Evolutionary conservation across 1,140 invertebrate genomes (phyloP).

Genomic region (Mylabris phalerata): DNA sequence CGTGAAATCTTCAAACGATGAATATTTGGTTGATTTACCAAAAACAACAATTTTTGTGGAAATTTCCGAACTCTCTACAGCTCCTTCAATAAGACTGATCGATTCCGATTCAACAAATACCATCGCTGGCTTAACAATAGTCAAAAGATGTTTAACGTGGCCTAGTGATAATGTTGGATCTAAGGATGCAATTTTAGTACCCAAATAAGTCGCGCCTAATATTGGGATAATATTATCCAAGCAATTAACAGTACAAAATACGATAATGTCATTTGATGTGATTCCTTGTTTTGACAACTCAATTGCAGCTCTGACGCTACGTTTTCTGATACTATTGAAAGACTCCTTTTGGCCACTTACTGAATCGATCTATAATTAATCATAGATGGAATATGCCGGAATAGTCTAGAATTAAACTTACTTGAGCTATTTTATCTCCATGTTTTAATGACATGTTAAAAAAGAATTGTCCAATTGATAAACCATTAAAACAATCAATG

Average conservation of each 20-base stretch:
- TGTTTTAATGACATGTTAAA: constrained; percentile 6
- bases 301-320: constrained; percentile 7
- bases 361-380: not conserved
- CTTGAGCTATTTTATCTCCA: constrained; percentile 18
- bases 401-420: not conserved
- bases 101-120: constrained; percentile 28
- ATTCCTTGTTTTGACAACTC: not conserved
- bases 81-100: constrained; percentile 17
- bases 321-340: constrained; percentile 4
- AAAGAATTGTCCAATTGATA: constrained; percentile 1
- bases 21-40: constrained; percentile 10
- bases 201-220: constrained; percentile 2
- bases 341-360: constrained; percentile 1
- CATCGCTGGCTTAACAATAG: constrained; percentile 25
- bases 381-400: no score
- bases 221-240: constrained; percentile 10
- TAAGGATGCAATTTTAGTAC: constrained; percentile 10
- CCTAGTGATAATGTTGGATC: constrained; percentile 23
- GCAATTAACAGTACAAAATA: constrained; percentile 2
- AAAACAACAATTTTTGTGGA: constrained; percentile 22
- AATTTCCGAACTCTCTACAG: not conserved
- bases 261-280: constrained; percentile 9
- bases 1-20: constrained; percentile 19
- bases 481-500: not conserved
- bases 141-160: constrained; percentile 22